phyloP scores from a whole-genome alignment of 2,888 invertebrate species.

The Gasteruption jaculator region DNA sequence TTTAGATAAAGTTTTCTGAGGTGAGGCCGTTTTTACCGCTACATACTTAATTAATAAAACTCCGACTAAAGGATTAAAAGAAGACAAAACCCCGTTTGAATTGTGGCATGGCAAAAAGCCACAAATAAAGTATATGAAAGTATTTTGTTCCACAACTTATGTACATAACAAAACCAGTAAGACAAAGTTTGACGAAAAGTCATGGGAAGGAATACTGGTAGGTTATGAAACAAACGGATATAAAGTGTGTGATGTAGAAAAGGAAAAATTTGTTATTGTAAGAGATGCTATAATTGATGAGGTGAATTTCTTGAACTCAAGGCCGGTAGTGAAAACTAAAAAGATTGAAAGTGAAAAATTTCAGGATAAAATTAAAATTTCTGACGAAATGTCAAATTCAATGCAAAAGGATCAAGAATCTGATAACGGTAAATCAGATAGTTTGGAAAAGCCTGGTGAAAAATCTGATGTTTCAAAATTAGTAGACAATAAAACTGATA shows the following conservation, averaged over 20 bases:
- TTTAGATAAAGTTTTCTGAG: conserved; percentile 16
- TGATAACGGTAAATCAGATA: too few relatives aligned
- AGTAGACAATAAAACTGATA: conserved; percentile 1
- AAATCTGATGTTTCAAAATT: neutral
- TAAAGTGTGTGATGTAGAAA: conserved; percentile 36
- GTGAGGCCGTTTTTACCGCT: conserved; percentile 35
- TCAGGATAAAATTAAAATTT: neutral
- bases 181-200: conserved; percentile 39
- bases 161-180: conserved; percentile 37
- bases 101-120: conserved; percentile 43
- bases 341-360: neutral
- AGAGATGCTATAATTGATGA: conserved; percentile 43
- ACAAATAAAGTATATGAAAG: conserved; percentile 27
- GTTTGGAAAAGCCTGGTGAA: too few relatives aligned
- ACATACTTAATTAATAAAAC: conserved; percentile 41
- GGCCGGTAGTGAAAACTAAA: neutral
- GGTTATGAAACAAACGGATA: conserved; percentile 41
- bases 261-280: conserved; percentile 31
- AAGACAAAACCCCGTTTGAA: conserved; percentile 42
- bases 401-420: too few relatives aligned
- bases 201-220: conserved; percentile 38
- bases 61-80: conserved; percentile 38
- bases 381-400: neutral
- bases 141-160: conserved; percentile 41
- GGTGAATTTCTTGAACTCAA: conserved; percentile 28